phyloP scores from a whole-genome alignment of 2,113 vertebrate species.

The Pungitius pungitius region DNA sequence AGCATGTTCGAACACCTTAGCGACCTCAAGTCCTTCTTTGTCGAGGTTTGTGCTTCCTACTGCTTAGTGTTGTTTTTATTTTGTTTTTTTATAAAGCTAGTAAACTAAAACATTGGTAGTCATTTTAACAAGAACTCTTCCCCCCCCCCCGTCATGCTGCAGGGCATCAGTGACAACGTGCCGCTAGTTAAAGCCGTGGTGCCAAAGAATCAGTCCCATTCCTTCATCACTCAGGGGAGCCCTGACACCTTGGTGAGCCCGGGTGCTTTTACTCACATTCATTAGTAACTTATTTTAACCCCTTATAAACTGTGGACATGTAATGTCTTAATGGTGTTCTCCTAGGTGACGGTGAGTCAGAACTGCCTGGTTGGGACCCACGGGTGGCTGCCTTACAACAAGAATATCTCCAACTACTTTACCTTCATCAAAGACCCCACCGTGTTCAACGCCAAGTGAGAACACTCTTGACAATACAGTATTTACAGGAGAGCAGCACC shows the following conservation, averaged over 20 bases:
- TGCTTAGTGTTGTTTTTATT: background rate
- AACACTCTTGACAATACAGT: background rate
- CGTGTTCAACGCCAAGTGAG: constrained; percentile 94
- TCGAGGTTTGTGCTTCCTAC: constrained; percentile 83
- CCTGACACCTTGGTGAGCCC: constrained; percentile 92
- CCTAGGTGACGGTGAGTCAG: constrained; percentile 89
- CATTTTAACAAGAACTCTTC: background rate
- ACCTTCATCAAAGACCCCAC: constrained; percentile 97
- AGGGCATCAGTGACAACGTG: constrained; percentile 95
- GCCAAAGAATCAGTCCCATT: constrained; percentile 94
- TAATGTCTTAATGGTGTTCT: constrained; percentile 21
- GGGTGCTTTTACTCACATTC: background rate
- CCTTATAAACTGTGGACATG: background rate
- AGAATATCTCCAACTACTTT: constrained; percentile 98
- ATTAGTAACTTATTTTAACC: background rate
- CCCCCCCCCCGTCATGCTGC: constrained; percentile 7
- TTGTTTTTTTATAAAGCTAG: background rate
- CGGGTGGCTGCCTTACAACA: constrained; percentile 96
- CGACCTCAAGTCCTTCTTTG: constrained; percentile 96
- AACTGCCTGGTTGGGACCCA: constrained; percentile 92
- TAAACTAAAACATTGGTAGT: background rate
- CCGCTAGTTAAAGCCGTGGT: constrained; percentile 92
- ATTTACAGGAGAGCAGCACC: background rate
- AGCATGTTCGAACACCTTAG: constrained; percentile 92
- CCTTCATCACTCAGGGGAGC: constrained; percentile 97